Conservation (phyloP, 2,797 vertebrate genomes). For the Potorous gilbertii region DNA sequence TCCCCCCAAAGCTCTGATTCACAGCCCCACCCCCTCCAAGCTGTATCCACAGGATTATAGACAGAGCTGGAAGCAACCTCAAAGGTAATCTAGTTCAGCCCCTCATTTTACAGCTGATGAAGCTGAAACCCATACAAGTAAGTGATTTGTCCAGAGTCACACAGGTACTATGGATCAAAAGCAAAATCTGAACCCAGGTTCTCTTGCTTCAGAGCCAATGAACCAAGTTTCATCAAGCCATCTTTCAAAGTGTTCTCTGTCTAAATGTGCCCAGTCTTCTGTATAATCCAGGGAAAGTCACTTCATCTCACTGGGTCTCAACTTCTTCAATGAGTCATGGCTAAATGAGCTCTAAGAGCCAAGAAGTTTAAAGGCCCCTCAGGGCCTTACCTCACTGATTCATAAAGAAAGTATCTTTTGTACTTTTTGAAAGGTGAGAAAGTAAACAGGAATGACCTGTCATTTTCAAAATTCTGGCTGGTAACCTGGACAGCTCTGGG, state of each 20-base stretch:
- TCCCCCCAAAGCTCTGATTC: background rate
- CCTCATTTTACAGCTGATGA: background rate
- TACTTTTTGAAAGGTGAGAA: background rate
- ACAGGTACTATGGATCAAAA: background rate
- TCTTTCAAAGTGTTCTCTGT: background rate
- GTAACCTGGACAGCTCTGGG: background rate
- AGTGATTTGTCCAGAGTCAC: background rate
- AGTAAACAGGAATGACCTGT: background rate
- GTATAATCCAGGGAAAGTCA: background rate
- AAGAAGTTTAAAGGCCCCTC: background rate
- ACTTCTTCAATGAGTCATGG: background rate
- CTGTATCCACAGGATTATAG: background rate
- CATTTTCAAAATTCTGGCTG: background rate
- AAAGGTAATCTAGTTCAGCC: background rate
- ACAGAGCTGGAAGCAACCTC: background rate
- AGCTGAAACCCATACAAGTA: background rate
- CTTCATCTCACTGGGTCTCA: background rate
- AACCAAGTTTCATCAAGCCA: background rate
- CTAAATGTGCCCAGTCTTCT: background rate
- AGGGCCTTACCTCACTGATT: background rate
- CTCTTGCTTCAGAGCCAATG: background rate
- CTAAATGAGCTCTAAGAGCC: background rate
- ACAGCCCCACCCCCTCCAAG: background rate
- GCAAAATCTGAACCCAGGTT: background rate
- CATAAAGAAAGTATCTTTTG: background rate